These are phyloP conservation scores for Embiotoca jacksoni DNA, from an alignment of 2,113 vertebrate genomes.

Conservation along the genomic window DNA sequence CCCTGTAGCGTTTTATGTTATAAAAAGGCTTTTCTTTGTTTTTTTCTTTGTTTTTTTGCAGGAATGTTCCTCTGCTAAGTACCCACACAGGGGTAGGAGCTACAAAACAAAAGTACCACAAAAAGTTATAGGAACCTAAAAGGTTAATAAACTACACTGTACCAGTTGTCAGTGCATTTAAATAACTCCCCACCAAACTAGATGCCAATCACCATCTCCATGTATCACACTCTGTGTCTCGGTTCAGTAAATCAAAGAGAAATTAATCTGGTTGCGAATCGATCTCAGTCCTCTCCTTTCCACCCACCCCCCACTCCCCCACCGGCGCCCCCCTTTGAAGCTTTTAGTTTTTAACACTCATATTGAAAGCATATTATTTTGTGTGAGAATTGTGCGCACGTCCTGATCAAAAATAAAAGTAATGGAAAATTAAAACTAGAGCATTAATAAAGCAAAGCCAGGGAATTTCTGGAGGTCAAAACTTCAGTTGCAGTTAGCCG, in stretches of 20 bases:
- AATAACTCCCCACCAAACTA: too few species aligned
- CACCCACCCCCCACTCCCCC: background rate
- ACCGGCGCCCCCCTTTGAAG: background rate
- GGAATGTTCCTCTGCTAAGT: too few species aligned
- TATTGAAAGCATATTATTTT: background rate
- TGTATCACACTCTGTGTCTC: background rate
- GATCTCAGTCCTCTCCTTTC: background rate
- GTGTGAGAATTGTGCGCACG: background rate
- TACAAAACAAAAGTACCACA: too few species aligned
- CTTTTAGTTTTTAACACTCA: constrained; percentile 1
- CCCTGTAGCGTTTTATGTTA: too few species aligned
- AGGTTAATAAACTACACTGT: too few species aligned
- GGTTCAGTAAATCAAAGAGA: constrained; percentile 7
- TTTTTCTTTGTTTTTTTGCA: too few species aligned
- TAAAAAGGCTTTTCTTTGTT: too few species aligned
- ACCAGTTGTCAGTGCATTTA: too few species aligned
- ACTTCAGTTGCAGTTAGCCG: background rate
- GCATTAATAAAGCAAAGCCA: background rate
- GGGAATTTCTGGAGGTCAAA: background rate
- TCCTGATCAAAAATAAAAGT: constrained; percentile 5
- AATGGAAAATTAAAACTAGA: background rate
- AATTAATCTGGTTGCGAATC: background rate
- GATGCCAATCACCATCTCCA: too few species aligned
- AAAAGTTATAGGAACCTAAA: too few species aligned
- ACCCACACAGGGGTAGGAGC: too few species aligned